A percentile compares a stretch with the other conserved stretches of the same genome.
Evolutionary conservation across 2,113 vertebrate genomes (phyloP).

Genomic region (Arenaria interpres): DNA sequence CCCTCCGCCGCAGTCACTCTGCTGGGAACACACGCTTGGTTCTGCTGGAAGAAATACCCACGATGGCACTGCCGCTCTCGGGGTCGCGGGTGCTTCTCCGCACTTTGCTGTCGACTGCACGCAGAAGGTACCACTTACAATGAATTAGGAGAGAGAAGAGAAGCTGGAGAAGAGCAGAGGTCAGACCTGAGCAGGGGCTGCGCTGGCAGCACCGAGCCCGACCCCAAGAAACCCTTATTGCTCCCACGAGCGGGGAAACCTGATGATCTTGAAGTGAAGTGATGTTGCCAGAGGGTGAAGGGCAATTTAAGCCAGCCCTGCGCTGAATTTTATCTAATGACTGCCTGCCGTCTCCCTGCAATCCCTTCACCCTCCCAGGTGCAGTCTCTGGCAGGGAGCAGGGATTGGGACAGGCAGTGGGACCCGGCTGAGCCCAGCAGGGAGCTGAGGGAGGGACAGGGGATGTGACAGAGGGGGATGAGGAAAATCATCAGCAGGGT

Average conservation of each 20-base stretch:
- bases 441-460: background rate
- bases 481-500: background rate
- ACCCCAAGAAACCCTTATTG: background rate
- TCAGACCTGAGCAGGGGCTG: background rate
- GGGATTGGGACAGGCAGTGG: background rate
- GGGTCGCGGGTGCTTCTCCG: background rate
- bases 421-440: background rate
- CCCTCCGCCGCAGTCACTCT: conserved; percentile 2
- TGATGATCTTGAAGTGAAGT: background rate
- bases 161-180: background rate
- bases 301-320: background rate
- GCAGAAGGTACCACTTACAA: background rate
- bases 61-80: background rate
- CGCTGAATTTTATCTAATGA: background rate
- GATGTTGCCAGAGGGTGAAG: background rate
- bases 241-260: background rate
- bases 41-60: background rate
- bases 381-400: background rate
- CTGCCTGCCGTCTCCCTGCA: rapidly evolving
- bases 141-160: background rate
- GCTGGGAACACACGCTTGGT: conserved; percentile 7
- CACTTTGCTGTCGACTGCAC: background rate
- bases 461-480: background rate
- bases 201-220: rapidly evolving
- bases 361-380: background rate